Conservation (phyloP, 2,888 invertebrate genomes). For the Luperina nickerlii region DNA sequence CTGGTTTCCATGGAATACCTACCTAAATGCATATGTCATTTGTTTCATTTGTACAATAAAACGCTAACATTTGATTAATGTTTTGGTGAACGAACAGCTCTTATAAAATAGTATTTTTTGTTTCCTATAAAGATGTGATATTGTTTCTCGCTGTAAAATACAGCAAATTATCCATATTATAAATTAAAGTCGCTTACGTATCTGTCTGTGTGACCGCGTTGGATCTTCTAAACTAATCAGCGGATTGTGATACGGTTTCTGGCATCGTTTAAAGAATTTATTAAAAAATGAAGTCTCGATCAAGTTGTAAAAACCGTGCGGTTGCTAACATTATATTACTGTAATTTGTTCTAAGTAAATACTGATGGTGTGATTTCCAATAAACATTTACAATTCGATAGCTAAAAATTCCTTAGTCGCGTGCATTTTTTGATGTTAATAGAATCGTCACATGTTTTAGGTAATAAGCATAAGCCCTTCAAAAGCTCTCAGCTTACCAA, state of each 20-base stretch:
- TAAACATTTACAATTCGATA: background rate
- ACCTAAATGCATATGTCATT: conserved; percentile 39
- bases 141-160: background rate
- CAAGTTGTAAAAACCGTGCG: background rate
- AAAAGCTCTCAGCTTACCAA: background rate
- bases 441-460: too few relatives aligned
- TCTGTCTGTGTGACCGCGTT: background rate
- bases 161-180: background rate
- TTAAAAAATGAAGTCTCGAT: background rate
- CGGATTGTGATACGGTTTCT: background rate
- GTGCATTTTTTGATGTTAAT: background rate
- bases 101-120: background rate
- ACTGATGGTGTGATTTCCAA: background rate
- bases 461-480: background rate
- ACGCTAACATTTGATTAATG: conserved; percentile 41
- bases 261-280: background rate
- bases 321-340: background rate
- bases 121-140: background rate
- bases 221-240: background rate
- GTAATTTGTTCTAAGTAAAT: background rate
- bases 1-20: conserved; percentile 61
- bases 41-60: conserved; percentile 41
- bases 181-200: background rate
- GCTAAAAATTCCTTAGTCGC: background rate
- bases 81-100: conserved; percentile 19